A percentile compares a stretch with the other conserved stretches of the same genome.
phyloP scores from a whole-genome alignment of 2,888 invertebrate genomes.

The Scotopteryx bipunctaria region DNA sequence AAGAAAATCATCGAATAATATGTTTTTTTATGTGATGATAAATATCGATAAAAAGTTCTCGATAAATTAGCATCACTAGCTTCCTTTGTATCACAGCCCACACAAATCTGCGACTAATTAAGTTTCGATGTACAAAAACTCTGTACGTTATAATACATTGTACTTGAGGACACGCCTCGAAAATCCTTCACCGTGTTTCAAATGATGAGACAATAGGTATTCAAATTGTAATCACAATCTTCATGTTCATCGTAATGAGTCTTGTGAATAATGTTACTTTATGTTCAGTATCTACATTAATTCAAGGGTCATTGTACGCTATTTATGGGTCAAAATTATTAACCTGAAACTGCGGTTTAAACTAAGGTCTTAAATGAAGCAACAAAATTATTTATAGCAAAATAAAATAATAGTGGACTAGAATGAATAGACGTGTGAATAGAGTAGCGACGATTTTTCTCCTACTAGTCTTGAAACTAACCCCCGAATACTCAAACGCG shows the following conservation, averaged over 20 bases:
- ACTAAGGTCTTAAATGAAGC: no score
- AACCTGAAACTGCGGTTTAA: neutral
- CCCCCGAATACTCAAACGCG: no score
- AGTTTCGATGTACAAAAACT: conserved; percentile 8
- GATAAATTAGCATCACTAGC: conserved; percentile 12
- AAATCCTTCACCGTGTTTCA: conserved; percentile 25
- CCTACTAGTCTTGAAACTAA: no score
- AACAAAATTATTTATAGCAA: no score
- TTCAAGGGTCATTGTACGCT: conserved; percentile 17
- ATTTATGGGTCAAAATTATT: neutral
- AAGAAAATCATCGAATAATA: no score
- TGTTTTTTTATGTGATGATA: no score
- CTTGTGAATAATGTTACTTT: conserved; percentile 19
- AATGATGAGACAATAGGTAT: conserved; percentile 30
- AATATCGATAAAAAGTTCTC: conserved; percentile 4
- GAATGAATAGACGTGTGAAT: no score
- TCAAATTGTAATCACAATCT: conserved; percentile 28
- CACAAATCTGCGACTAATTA: conserved; percentile 20
- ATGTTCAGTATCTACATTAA: neutral
- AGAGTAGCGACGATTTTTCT: no score
- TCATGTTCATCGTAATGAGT: conserved; percentile 22
- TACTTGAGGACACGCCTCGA: conserved; percentile 23
- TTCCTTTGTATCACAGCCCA: conserved; percentile 19
- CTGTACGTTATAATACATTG: conserved; percentile 5
- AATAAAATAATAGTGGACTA: no score